phyloP scores from a whole-genome alignment of 2,888 invertebrate species.

The Tolmerus cingulatus region DNA sequence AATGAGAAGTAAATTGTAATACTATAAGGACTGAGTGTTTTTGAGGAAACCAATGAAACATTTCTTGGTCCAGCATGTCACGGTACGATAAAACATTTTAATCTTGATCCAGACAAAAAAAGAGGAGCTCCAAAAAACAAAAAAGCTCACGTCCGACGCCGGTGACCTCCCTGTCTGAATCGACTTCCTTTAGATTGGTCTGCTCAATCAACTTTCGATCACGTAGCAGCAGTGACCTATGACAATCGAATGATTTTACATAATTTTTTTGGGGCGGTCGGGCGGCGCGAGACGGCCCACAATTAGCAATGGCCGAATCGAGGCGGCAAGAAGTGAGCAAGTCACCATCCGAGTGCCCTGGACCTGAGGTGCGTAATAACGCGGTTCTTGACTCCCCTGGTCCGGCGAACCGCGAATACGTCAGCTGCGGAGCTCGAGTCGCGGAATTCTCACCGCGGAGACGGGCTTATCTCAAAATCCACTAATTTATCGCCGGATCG shows the following conservation, averaged over 20 bases:
- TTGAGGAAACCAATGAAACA: not conserved
- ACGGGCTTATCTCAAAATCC: conserved; percentile 12
- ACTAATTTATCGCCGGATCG: conserved; percentile 34
- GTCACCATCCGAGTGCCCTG: not conserved
- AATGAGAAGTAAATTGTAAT: too few species aligned
- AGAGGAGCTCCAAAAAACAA: not conserved
- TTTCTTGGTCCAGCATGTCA: not conserved
- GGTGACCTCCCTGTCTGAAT: not conserved
- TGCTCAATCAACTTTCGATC: not conserved
- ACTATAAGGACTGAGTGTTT: too few species aligned
- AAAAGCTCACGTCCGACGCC: not conserved
- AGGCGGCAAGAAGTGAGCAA: not conserved
- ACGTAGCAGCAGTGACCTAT: not conserved
- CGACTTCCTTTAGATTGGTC: not conserved
- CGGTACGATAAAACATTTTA: not conserved
- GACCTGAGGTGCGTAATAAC: not conserved
- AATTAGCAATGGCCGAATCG: not conserved
- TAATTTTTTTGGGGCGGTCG: not conserved
- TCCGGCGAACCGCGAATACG: conserved; percentile 4
- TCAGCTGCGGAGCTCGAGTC: not conserved
- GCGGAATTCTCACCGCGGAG: conserved; percentile 12
- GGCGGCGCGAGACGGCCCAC: not conserved
- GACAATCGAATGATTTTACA: not conserved
- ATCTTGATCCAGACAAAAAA: not conserved
- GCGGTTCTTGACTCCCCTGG: conserved; percentile 32